Evolutionary conservation across 2,888 invertebrate species (phyloP), one percentile per base, ranked within the genome.

Genomic region (Perdita meconis): DNA sequence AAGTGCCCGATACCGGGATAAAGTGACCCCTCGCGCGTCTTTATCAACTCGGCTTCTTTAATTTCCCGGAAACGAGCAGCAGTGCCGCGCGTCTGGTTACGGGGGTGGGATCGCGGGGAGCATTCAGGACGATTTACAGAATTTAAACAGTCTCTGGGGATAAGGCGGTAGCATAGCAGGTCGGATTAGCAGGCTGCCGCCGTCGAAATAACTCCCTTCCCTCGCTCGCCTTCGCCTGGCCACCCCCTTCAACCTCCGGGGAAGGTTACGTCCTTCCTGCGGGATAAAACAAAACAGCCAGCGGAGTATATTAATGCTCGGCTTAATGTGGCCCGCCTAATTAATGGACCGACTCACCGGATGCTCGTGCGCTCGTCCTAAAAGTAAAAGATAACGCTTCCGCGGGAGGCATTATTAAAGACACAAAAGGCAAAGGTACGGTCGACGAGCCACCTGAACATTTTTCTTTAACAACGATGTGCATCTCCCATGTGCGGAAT

Each of bases 281-380:
- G 88, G 91, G 91, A 91, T 92, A 91, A 92, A 92, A 92, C 92
- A 92, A 92, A 92, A 92, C 92, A 92, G 81, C 89, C 87, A 87
- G 89, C 87, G 87, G 91, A 92, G 92, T 92, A 91, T 92, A 92
- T 92, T 92, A 92, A 92, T 92, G 92, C 91, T 86, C 73, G 89
- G 92, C 90, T 92, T 92, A 92, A 92, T 92, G 92, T 88, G 89
- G 90, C 88, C 83, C 89, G 86, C 89, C 91, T 92, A 92, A 92
- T 92, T 92, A 92, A 92, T 92, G 92, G 91, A 92, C 91, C 90
- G 89, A 85, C 89, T 89, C 87, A 83, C 90, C 89, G 89, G 89
- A 89, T 86, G 86, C 86, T 73, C 85, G 75, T 70, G 74, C 85
- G 81, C 84, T 82, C 83, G 78, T 81, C 83, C 88, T 82, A 86